Evolutionary conservation across 1,140 invertebrate species (phyloP), one percentile per base, ranked within the genome.

Genomic region (Homalodisca vitripennis): DNA sequence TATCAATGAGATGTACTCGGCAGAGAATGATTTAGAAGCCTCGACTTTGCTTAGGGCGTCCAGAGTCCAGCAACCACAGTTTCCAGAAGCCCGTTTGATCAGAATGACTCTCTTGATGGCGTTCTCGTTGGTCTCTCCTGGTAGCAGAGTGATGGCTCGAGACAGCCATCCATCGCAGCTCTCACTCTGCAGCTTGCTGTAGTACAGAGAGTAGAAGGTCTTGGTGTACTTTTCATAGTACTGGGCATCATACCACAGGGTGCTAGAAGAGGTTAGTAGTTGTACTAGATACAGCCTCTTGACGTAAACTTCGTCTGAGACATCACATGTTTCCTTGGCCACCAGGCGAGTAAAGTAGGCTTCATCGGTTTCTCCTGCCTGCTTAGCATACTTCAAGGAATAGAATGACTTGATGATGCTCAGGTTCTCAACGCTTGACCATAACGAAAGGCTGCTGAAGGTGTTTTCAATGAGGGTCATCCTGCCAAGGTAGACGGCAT

Each of bases 211-310:
- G n/a, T 20, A 51, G 48, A 51, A 51, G 22, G 17, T 14, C 22
- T 51, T 51, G n/a, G 48, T 51, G 48, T 51, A 51, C n/a, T 51
- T 51, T 3, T 51, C 22, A 22, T 51, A 51, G n/a, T 51, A 51
- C 3, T 14, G 17, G 17, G 17, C 48, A 22, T 51, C n/a, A 20
- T 20, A 51, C 48, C 48, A 51, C 3, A 51, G 48, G 3, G 17
- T 51, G 14, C 17, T 3, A 3, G 48, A 51, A 3, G 48, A 22
- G n/a, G 17, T 20, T 3, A 51, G n/a, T 22, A 20, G 14, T 20
- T n/a, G 48, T 22, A 51, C 17, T 3, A 51, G 3, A 22, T 51
- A 10, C 3, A 51, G 2, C n/a, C 48, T 51, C 48, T 51, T 51
- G n/a, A 22, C 48, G 14, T 22, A 51, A 22, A 20, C 22, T 3